Base-by-base conservation (phyloP, 2,888 invertebrate genomes). In the Xanthorhoe designata region DNA sequence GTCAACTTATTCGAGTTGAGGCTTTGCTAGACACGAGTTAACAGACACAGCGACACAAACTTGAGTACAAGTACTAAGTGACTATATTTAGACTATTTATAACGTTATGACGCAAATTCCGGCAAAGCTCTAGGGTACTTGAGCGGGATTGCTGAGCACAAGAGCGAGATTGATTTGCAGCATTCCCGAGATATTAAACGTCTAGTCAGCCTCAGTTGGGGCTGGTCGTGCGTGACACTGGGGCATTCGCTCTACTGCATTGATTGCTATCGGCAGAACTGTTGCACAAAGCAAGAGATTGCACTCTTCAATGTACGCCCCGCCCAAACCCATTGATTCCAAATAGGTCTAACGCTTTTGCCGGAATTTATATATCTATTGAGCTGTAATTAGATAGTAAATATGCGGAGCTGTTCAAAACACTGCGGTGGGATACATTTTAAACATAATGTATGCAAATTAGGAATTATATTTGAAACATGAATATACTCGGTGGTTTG, bases 181-280 rank as follows among this genome's bases (percentile, higher is more conserved):
- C 65, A 68, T 68, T 69, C 66, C 68, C 47, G 64, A 56, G 59
- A 74, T 72, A 74, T 69, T 68, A 61, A 70, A 68, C 67, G 62
- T 58, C 61, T 62, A 68, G 64, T 61, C 65, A 63, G 64, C 59
- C 47, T 59, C 61, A 59, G 56, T 35, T 45, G 62, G 15, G 51
- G 18, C 62, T 66, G 64, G 53, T 69, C 64, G 67, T 67, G 70
- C 66, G 66, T 65, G 59, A 53, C 58, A 58, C 60, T 57, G 52
- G 61, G 64, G 54, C 66, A 66, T 59, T 64, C 59, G 66, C 59
- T 64, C 52, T 59, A 57, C 61, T 56, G 66, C 67, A 62, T 59
- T 64, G 71, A 69, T 65, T 58, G 64, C 57, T 54, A 45, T 57
- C 60, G 62, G 49, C 29, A 19, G 49, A 64, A 64, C 54, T 55